Evolutionary conservation across 2,888 invertebrate genomes (phyloP).

Genomic region (Mongoloraphidia duomilia): DNA sequence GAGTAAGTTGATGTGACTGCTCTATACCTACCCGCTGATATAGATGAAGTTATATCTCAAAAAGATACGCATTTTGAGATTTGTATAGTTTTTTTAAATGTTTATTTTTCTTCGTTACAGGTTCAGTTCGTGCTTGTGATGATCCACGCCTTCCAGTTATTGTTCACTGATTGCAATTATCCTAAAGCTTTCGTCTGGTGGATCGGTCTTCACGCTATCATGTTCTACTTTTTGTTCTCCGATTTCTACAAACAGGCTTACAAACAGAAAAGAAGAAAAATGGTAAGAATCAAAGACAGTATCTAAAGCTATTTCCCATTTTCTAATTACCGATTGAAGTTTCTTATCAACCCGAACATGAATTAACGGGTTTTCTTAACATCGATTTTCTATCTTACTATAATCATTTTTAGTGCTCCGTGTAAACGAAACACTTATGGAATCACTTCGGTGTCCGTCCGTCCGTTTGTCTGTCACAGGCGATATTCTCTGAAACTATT

Average conservation of each 20-base stretch:
- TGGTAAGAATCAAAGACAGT: background rate
- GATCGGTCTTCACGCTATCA: slow-evolving; percentile 81
- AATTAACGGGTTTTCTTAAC: no score
- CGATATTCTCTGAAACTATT: no score
- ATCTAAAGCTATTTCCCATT: no score
- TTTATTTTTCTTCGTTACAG: slow-evolving; percentile 30
- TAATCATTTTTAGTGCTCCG: no score
- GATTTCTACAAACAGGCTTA: slow-evolving; percentile 80
- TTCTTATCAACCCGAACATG: no score
- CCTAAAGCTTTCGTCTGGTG: slow-evolving; percentile 79
- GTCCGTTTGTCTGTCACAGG: no score
- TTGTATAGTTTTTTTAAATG: background rate
- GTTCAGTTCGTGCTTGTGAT: slow-evolving; percentile 79
- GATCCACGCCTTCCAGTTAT: slow-evolving; percentile 76
- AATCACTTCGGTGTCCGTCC: no score
- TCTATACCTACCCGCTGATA: background rate
- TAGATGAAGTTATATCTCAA: background rate
- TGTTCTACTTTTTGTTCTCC: slow-evolving; percentile 87
- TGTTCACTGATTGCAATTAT: slow-evolving; percentile 81
- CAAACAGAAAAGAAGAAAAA: slow-evolving; percentile 28
- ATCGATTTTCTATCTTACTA: no score
- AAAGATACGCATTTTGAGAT: background rate
- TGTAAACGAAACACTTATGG: no score
- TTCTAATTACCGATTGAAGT: no score
- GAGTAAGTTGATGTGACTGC: slow-evolving; percentile 12